Evolutionary conservation across 2,113 vertebrate genomes (phyloP).

Genomic region (Zosterops hypoxanthus): DNA sequence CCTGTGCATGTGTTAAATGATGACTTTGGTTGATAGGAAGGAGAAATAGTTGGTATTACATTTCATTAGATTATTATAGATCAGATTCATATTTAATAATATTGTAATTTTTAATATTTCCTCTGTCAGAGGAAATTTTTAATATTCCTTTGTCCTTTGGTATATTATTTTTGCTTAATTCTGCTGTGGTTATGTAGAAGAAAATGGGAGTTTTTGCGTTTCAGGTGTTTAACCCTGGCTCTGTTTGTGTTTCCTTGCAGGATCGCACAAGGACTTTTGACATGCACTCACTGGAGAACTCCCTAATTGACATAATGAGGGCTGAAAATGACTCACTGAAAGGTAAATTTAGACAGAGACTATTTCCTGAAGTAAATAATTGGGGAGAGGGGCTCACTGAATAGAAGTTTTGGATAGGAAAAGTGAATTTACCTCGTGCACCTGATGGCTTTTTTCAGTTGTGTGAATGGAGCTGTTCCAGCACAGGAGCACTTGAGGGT

Average conservation of each 20-base stretch:
- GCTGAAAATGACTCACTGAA: conserved; percentile 99
- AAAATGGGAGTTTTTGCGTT: background rate
- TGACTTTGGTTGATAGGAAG: background rate
- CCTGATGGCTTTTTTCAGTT: background rate
- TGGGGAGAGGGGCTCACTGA: background rate
- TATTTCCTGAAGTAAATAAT: conserved; percentile 35
- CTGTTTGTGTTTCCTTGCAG: conserved; percentile 80
- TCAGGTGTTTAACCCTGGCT: background rate
- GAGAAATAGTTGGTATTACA: background rate
- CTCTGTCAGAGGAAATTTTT: background rate
- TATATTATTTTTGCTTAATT: background rate
- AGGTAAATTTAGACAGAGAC: conserved; percentile 83
- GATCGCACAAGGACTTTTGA: conserved; percentile 96
- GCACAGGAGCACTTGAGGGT: background rate
- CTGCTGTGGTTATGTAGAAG: background rate
- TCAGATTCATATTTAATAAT: background rate
- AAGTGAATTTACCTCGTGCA: background rate
- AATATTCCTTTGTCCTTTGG: background rate
- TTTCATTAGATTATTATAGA: background rate
- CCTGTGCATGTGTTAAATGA: background rate
- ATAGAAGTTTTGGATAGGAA: background rate
- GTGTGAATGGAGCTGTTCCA: background rate
- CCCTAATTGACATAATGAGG: conserved; percentile 99
- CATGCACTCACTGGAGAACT: conserved; percentile 99
- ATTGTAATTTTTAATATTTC: background rate